Evolutionary conservation across 2,888 invertebrate genomes (phyloP).

Genomic region (Sycophila texana): DNA sequence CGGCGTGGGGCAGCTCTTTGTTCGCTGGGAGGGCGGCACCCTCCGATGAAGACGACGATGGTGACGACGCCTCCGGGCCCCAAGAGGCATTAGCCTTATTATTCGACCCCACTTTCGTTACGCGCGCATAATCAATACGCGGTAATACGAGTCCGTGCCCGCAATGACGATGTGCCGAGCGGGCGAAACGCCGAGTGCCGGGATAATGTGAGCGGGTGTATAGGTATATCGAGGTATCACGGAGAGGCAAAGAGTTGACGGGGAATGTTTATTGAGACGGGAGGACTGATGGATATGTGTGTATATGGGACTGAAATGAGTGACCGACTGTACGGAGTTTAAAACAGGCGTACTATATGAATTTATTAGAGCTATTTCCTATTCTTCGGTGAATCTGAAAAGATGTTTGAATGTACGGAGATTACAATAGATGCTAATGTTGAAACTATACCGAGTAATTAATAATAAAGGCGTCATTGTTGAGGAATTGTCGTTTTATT

Average conservation of each 20-base stretch:
- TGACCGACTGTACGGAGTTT: no score
- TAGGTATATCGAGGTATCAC: background rate
- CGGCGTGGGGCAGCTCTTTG: conserved; percentile 58
- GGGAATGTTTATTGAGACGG: background rate
- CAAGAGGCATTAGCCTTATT: conserved; percentile 67
- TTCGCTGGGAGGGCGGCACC: conserved; percentile 57
- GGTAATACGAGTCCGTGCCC: conserved; percentile 35
- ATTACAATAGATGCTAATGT: no score
- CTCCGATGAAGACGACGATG: background rate
- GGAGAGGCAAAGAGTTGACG: background rate
- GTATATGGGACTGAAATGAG: no score
- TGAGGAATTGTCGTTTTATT: no score
- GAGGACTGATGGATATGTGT: background rate
- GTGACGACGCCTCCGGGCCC: conserved; percentile 45
- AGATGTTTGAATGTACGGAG: no score
- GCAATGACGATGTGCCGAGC: conserved; percentile 28
- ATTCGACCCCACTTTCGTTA: conserved; percentile 64
- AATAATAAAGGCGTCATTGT: no score
- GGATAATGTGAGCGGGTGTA: background rate
- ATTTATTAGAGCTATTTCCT: no score
- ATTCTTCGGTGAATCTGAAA: no score
- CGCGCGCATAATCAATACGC: conserved; percentile 63
- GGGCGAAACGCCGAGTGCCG: background rate
- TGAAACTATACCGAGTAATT: no score
- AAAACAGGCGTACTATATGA: no score